Percentiles rank a stretch among this genome's conserved stretches.
phyloP scores from a whole-genome alignment of 2,797 vertebrate species.

The Syngnathus rostellatus region DNA sequence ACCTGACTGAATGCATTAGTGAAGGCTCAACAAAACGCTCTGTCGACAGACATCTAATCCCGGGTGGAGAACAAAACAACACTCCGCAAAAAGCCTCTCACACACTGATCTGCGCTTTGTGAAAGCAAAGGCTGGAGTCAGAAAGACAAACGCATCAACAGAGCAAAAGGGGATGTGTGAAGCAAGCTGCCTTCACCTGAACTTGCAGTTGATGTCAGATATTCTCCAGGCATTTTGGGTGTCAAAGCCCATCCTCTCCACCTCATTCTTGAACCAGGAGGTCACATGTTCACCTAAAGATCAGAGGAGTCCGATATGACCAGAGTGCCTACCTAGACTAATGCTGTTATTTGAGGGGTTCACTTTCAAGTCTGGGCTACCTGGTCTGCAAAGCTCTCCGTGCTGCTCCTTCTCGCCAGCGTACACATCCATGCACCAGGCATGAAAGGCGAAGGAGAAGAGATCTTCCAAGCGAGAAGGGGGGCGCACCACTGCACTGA shows the following conservation, averaged over 20 bases:
- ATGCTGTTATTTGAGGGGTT: neutral
- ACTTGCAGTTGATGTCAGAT: constrained; percentile 96
- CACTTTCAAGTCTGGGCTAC: constrained; percentile 47
- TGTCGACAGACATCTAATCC: constrained; percentile 53
- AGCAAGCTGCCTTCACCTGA: constrained; percentile 73
- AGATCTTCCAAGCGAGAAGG: constrained; percentile 89
- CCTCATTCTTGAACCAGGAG: constrained; percentile 92
- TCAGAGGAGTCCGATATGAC: constrained; percentile 33
- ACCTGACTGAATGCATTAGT: constrained; percentile 7
- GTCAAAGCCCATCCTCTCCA: constrained; percentile 96
- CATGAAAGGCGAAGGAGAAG: constrained; percentile 94
- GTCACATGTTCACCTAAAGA: constrained; percentile 87
- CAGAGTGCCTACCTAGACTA: neutral
- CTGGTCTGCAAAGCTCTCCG: constrained; percentile 87
- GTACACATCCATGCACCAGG: constrained; percentile 91
- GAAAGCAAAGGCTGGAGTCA: constrained; percentile 25
- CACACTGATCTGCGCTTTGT: constrained; percentile 10
- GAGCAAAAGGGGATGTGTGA: constrained; percentile 14
- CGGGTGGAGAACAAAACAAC: constrained; percentile 40
- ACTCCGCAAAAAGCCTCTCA: constrained; percentile 30
- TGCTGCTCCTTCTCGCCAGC: constrained; percentile 94
- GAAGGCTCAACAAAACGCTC: constrained; percentile 36
- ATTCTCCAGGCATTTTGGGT: constrained; percentile 97
- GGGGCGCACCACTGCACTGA: constrained; percentile 76
- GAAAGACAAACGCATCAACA: constrained; percentile 10